A percentile compares a stretch with the other conserved stretches of the same genome.
Evolutionary conservation across 37 sponge, comb jelly and placozoan species (phyloP).

Genomic region (Dysidea cf. avara): DNA sequence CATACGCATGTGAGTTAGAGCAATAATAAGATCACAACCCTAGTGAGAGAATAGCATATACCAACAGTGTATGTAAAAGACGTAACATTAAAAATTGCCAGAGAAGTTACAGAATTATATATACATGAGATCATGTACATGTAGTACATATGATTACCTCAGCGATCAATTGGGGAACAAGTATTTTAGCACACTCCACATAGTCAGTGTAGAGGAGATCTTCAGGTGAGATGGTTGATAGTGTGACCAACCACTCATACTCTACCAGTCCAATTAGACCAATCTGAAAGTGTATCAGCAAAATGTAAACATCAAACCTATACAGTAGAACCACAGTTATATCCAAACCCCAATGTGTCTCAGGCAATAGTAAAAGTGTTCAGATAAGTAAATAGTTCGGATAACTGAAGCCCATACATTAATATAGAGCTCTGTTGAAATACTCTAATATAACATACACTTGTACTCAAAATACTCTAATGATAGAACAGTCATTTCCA

Average conservation of each 20-base stretch:
- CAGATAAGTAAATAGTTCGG: too few species aligned
- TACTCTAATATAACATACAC: too few species aligned
- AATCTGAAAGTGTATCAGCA: slow-evolving; percentile 35
- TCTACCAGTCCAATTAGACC: slow-evolving; percentile 81
- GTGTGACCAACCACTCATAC: slow-evolving; percentile 78
- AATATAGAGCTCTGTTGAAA: too few species aligned
- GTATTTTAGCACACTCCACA: slow-evolving; percentile 43
- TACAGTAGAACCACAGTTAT: neutral
- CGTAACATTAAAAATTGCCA: neutral
- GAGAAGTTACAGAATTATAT: neutral
- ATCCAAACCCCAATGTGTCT: too few species aligned
- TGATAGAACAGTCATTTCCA: too few species aligned
- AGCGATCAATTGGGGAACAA: slow-evolving; percentile 32
- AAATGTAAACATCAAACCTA: neutral
- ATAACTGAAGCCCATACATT: too few species aligned
- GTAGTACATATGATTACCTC: slow-evolving; percentile 34
- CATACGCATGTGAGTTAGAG: slow-evolving; percentile 83
- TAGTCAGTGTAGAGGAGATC: slow-evolving; percentile 71
- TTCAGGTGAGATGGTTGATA: slow-evolving; percentile 47
- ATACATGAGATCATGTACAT: neutral
- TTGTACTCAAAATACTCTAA: too few species aligned
- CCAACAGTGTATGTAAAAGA: neutral
- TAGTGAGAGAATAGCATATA: neutral
- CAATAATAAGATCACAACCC: slow-evolving; percentile 75
- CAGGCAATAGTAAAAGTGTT: too few species aligned